Evolutionary conservation across 2,888 invertebrate species (phyloP), one percentile per base, ranked within the genome.

Genomic region (Drosophila rubida): DNA sequence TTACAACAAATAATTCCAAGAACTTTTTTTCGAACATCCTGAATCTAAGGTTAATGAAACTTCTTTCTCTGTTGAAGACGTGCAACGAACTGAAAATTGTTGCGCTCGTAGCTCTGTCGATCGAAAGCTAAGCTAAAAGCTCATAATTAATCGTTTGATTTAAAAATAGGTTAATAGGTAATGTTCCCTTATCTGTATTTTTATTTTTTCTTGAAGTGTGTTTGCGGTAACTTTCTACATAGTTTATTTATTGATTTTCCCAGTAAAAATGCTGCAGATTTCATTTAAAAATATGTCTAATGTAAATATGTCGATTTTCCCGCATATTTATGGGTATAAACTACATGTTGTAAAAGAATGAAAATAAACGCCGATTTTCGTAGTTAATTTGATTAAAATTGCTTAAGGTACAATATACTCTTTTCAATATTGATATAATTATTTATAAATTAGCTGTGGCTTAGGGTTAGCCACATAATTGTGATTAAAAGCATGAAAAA

Each of bases 1-100:
- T 22, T 4, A 49, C 8, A 0, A 53, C 16, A 14, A 72, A 49
- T 8, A 69, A 0, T 45, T 72, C 72, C 7, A 71, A 4, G 9
- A 72, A 59, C 19, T 37, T 46, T 13, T 14, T 59, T 8, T 72
- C 69, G 13, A 72, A 57, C 72, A 68, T 72, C 2, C 3, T 54
- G 4, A 51, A 9, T 8, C 19, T 8, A 8, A 37, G n/a, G 1
- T 1, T 9, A 2, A 13, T 39, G 9, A 13, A 13, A 8, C 27
- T 27, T 51, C 27, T 41, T 39, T 8, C 19, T 19, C 2, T 0
- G 13, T 19, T 13, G 4, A 30, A 9, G 1, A 3, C n/a, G 25
- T 30, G 2, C n/a, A 5, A 19, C 39, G 3, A 27, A 51, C 51
- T 51, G 19, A 41, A 27, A 4, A 13, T 0, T 8, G 6, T 2